Evolutionary conservation across 2,888 invertebrate species (phyloP), one percentile per base, ranked within the genome.

Genomic region (Netelia melanura): DNA sequence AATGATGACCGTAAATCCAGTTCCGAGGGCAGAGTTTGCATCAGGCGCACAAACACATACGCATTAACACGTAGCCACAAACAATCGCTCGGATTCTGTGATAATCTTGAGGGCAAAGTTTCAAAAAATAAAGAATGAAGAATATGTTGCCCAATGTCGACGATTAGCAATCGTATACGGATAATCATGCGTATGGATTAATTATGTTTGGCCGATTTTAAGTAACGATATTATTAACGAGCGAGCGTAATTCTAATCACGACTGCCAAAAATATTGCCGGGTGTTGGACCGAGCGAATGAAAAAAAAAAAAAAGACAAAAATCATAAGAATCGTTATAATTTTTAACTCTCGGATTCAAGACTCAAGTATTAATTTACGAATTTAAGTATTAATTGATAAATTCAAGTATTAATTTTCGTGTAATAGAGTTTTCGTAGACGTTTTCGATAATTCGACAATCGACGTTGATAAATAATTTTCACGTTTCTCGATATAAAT

Each of bases 201-300:
- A 81, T 72, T 52, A 48, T 76, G 52, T 76, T 70, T 64, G 61
- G 67, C 67, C 58, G 76, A 76, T 72, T 3, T 56, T 48, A 48
- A 48, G 44, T 17, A 44, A 80, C n/a, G 48, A 58, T 78, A 62
- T 67, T 62, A n/a, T 30, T 48, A 65, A 81, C 64, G 68, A 76
- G 61, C 79, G 75, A 82, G 77, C 64, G 71, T 70, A 58, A 76
- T n/a, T 67, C 52, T 58, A 78, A 72, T 79, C 44, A 79, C 54
- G 61, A 85, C 85, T 85, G 85, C 79, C 85, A 85, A 48, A 82
- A 79, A 71, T 30, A 30, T 52, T 79, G 65, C 65, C 71, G 77
- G 70, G 30, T 61, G 48, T 71, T 79, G 56, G 58, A 56, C 58
- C 61, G 72, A 43, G 54, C 70, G 65, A 70, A 43, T 17, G 44